A percentile compares a stretch with the other conserved stretches of the same genome.
Evolutionary conservation across 2,113 vertebrate species (phyloP).

Genomic region (Calidris pygmaea): DNA sequence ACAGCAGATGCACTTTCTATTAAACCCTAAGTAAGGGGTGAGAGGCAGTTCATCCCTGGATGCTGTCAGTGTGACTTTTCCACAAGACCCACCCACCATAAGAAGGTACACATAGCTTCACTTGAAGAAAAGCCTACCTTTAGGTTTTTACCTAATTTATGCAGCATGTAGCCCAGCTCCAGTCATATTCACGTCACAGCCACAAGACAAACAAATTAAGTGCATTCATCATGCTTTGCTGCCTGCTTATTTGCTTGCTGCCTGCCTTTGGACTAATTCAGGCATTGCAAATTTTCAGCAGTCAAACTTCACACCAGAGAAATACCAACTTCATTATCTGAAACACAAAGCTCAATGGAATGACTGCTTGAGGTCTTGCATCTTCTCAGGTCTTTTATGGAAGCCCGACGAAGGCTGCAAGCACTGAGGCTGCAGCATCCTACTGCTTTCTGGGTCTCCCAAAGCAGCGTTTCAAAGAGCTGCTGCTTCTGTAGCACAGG

Average conservation of each 20-base stretch:
- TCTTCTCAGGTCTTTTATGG: not conserved
- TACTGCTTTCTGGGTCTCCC: not conserved
- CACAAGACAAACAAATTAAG: not conserved
- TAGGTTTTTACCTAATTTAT: not conserved
- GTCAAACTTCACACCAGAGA: not conserved
- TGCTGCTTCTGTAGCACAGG: not conserved
- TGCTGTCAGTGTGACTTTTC: not conserved
- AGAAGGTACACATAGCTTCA: not conserved
- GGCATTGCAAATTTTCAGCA: not conserved
- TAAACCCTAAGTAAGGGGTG: not conserved
- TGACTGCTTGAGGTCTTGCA: not conserved
- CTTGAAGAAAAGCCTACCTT: not conserved
- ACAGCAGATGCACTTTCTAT: not conserved
- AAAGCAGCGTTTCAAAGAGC: not conserved
- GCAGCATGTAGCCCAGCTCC: not conserved
- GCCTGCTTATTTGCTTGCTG: not conserved
- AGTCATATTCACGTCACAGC: not conserved
- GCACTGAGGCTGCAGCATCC: not conserved
- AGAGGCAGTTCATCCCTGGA: not conserved
- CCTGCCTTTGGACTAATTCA: not conserved
- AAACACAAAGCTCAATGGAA: accelerated
- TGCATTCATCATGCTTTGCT: not conserved
- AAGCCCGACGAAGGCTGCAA: not conserved
- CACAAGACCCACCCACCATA: accelerated
- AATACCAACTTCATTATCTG: not conserved